phyloP scores from a whole-genome alignment of 2,888 invertebrate genomes.

The Leptopilina drosophilae region DNA sequence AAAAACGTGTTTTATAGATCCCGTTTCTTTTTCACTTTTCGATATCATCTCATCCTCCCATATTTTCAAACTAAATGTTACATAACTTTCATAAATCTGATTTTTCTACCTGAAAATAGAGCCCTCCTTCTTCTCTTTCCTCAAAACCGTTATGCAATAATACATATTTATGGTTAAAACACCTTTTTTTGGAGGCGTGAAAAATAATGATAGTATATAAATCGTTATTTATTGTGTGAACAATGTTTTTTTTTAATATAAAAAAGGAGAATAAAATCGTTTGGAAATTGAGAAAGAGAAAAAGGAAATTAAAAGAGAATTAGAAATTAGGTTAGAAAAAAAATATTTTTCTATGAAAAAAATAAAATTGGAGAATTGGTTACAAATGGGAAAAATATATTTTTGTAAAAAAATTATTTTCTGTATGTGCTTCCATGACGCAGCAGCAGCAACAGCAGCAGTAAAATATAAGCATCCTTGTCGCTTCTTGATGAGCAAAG shows the following conservation, averaged over 20 bases:
- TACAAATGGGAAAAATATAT: not conserved
- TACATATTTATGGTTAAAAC: not conserved
- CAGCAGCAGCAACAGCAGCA: conserved; percentile 64
- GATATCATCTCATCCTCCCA: not conserved
- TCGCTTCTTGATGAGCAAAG: conserved; percentile 72
- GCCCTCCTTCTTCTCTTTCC: not conserved
- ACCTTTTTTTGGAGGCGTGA: not conserved
- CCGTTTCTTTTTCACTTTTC: conserved; percentile 22
- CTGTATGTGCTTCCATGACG: conserved; percentile 65
- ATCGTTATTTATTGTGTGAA: too few species aligned
- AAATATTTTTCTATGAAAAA: too few species aligned
- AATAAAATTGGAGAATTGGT: too few species aligned
- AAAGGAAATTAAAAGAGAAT: too few species aligned
- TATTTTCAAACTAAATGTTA: not conserved
- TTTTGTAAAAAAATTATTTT: conserved; percentile 18
- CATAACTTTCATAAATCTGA: conserved; percentile 19
- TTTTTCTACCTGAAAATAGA: conserved; percentile 29
- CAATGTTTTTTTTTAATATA: too few species aligned
- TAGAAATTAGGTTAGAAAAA: too few species aligned
- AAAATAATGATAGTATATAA: not conserved
- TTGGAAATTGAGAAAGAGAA: too few species aligned
- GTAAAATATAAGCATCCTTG: conserved; percentile 56
- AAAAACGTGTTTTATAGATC: not conserved
- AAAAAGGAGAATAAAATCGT: too few species aligned
- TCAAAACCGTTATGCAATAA: not conserved